Conservation (phyloP, 2,888 invertebrate genomes). For the Bellardia bayeri region DNA sequence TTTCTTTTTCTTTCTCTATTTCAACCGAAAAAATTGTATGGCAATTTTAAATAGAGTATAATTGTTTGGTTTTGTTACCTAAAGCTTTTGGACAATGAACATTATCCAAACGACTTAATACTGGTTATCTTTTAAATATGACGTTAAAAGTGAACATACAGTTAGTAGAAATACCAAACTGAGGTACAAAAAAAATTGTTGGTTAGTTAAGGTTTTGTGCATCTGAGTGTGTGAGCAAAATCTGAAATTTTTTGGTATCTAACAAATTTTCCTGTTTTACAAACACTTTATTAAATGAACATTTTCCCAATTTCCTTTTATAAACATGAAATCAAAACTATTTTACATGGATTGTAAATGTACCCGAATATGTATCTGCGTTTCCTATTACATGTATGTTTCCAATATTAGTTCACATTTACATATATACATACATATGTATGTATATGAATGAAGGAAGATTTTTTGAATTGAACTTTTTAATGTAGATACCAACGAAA, state of each 20-base stretch:
- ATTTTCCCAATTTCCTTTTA: slow-evolving; percentile 30
- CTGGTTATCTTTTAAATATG: slow-evolving; percentile 21
- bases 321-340: background rate
- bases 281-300: slow-evolving; percentile 27
- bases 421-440: background rate
- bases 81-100: background rate
- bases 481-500: no score
- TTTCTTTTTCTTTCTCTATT: background rate
- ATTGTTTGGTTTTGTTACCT: slow-evolving; percentile 1
- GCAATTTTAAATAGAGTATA: slow-evolving; percentile 28
- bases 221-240: background rate
- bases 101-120: background rate
- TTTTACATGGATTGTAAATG: background rate
- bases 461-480: no score
- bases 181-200: slow-evolving; percentile 13
- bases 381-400: background rate
- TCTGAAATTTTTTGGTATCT: slow-evolving; percentile 18
- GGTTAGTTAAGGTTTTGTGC: slow-evolving; percentile 11
- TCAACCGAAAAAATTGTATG: slow-evolving; percentile 6
- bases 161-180: background rate
- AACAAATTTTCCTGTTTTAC: slow-evolving; percentile 11
- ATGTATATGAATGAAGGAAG: no score
- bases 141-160: slow-evolving; percentile 21
- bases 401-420: background rate
- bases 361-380: no score